Percentiles rank a stretch among this genome's conserved stretches.
phyloP scores from a whole-genome alignment of 2,888 invertebrate species.

The Liposcelis brunnea region DNA sequence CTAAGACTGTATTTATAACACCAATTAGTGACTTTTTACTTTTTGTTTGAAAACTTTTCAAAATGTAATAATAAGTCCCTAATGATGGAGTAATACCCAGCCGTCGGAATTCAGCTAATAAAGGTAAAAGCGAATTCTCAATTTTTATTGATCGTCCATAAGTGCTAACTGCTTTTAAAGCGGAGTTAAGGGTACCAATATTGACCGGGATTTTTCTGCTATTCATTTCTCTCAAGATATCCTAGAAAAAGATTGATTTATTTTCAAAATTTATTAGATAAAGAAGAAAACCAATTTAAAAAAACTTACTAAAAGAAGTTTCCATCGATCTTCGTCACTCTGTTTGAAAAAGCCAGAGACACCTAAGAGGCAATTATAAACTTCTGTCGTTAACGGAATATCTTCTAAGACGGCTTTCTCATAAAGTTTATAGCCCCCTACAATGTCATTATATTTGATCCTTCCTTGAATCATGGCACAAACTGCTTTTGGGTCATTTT shows the following conservation, averaged over 20 bases:
- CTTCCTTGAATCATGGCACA: constrained; percentile 69
- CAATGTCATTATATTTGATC: constrained; percentile 52
- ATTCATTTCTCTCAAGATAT: constrained; percentile 46
- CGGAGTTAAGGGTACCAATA: constrained; percentile 45
- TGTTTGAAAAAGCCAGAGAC: constrained; percentile 46
- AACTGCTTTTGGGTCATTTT: constrained; percentile 46
- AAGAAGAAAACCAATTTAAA: constrained; percentile 7
- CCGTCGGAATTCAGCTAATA: constrained; percentile 38
- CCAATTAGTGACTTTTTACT: constrained; percentile 30
- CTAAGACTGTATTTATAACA: constrained; percentile 7
- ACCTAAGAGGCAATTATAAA: constrained; percentile 51
- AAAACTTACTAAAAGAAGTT: constrained; percentile 30
- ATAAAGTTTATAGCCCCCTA: constrained; percentile 43
- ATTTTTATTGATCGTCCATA: constrained; percentile 22
- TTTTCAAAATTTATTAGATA: constrained; percentile 7
- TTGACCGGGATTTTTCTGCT: constrained; percentile 41
- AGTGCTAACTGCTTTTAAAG: constrained; percentile 18
- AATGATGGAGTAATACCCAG: constrained; percentile 56
- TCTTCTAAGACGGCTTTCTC: constrained; percentile 47
- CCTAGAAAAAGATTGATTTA: constrained; percentile 22
- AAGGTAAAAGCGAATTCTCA: constrained; percentile 11
- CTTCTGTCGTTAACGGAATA: constrained; percentile 40
- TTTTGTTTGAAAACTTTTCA: constrained; percentile 52
- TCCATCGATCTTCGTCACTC: constrained; percentile 42
- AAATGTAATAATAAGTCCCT: constrained; percentile 53